Evolutionary conservation across 2,797 vertebrate species (phyloP).

Genomic region (Onychomys arenicola): DNA sequence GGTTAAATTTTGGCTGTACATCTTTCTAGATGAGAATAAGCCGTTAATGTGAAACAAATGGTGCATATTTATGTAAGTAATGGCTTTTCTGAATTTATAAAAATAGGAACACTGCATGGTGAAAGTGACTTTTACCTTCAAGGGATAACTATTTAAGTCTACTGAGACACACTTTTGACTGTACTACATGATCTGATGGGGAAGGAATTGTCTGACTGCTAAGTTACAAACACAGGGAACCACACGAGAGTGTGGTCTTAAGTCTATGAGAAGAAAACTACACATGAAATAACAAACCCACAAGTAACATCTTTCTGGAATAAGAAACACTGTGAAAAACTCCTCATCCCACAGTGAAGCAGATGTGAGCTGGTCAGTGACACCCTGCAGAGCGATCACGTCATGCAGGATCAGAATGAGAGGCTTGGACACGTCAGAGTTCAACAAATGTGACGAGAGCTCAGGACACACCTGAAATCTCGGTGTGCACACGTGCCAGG

Average conservation of each 20-base stretch:
- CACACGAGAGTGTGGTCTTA: background rate
- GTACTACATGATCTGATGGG: background rate
- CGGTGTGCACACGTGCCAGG: background rate
- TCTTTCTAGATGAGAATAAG: background rate
- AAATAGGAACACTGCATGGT: background rate
- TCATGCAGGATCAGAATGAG: background rate
- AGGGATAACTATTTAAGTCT: conserved; percentile 29
- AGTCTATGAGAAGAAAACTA: conserved; percentile 38
- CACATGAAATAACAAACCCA: conserved; percentile 18
- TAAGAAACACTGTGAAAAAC: background rate
- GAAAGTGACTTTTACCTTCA: conserved; percentile 25
- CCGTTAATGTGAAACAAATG: background rate
- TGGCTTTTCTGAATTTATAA: background rate
- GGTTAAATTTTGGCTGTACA: background rate
- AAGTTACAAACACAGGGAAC: conserved; percentile 38
- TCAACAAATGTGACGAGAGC: background rate
- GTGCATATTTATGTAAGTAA: background rate
- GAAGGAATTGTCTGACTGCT: background rate
- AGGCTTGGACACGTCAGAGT: background rate
- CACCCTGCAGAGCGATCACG: background rate
- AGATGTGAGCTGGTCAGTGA: background rate
- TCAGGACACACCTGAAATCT: background rate
- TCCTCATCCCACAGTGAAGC: background rate
- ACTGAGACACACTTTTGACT: background rate
- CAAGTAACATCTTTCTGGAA: background rate